phyloP scores from a whole-genome alignment of 2,797 vertebrate species.

The Argentina silus region DNA sequence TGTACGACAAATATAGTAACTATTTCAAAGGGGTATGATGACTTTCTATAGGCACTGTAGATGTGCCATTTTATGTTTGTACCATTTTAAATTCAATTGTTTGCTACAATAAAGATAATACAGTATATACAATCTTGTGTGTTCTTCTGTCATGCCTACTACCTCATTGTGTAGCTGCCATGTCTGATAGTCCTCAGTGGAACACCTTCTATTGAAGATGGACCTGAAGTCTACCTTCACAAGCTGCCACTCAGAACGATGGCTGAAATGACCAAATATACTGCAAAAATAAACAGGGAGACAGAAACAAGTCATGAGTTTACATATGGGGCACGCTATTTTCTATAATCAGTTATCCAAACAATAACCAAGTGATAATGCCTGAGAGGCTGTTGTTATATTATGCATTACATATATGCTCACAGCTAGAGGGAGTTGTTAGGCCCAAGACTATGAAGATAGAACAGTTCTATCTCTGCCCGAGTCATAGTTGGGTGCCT shows the following conservation, averaged over 20 bases:
- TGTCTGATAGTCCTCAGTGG: slow-evolving; percentile 85
- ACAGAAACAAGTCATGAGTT: slow-evolving; percentile 5
- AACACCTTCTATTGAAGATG: slow-evolving; percentile 87
- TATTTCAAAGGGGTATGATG: no score
- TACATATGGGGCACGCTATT: background rate
- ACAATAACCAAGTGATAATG: no score
- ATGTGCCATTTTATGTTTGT: no score
- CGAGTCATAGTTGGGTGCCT: background rate
- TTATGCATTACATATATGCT: no score
- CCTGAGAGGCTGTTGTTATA: no score
- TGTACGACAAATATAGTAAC: no score
- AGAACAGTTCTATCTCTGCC: no score
- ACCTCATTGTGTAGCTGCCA: slow-evolving; percentile 92
- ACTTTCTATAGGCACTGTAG: no score
- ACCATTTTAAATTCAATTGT: slow-evolving; percentile 12
- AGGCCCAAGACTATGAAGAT: no score
- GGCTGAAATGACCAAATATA: slow-evolving; percentile 93
- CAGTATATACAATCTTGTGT: background rate
- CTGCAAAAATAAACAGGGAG: slow-evolving; percentile 65
- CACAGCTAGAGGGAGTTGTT: no score
- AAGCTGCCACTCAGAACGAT: slow-evolving; percentile 94
- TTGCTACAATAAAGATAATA: slow-evolving; percentile 27
- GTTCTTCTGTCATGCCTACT: slow-evolving; percentile 16
- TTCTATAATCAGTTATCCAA: background rate
- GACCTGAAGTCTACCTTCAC: slow-evolving; percentile 93